Evolutionary conservation across 2,888 invertebrate species (phyloP).

Genomic region (Machimus rusticus): DNA sequence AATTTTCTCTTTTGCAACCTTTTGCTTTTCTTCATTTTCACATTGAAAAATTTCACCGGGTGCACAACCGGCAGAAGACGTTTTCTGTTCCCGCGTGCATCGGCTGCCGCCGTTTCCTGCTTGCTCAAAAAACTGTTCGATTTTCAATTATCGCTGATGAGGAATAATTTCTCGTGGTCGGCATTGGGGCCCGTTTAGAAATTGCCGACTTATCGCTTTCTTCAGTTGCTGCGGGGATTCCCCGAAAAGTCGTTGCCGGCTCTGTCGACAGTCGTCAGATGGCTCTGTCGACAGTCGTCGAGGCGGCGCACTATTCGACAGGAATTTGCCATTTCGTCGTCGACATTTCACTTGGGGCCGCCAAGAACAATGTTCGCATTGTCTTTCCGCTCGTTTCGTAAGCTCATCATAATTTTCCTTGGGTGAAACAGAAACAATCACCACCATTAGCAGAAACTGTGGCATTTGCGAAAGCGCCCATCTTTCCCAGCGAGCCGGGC

Average conservation of each 20-base stretch:
- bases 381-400: slow-evolving; percentile 10
- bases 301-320: not conserved
- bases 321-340: not conserved
- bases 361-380: slow-evolving; percentile 18
- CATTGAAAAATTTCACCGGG: not conserved
- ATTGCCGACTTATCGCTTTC: not conserved
- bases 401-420: slow-evolving; percentile 20
- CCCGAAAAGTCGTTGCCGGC: not conserved
- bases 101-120: not conserved
- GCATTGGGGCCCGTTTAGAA: not conserved
- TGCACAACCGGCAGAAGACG: not conserved
- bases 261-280: not conserved
- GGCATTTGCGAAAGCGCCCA: slow-evolving; percentile 12
- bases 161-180: not conserved
- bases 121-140: not conserved
- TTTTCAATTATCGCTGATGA: not conserved
- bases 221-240: not conserved
- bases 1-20: not conserved
- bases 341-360: not conserved
- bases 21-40: not conserved
- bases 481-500: not conserved
- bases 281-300: not conserved
- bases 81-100: not conserved
- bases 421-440: slow-evolving; percentile 4
- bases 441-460: slow-evolving; percentile 11